Percentiles rank a stretch among this genome's conserved stretches.
These are phyloP conservation scores for Craseonycteris thonglongyai DNA, from an alignment of 2,113 vertebrate species.

Conservation along the genomic window DNA sequence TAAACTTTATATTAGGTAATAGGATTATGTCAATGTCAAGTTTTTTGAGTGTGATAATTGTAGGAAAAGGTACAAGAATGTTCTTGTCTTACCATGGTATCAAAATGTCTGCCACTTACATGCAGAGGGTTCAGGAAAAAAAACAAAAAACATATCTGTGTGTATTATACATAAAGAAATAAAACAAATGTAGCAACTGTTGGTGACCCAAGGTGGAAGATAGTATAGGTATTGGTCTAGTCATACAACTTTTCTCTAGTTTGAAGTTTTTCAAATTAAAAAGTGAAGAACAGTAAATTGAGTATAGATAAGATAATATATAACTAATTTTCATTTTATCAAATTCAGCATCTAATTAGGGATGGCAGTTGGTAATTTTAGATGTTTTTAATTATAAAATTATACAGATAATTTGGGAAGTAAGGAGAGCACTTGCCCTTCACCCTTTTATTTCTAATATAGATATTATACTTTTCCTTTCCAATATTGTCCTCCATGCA, in stretches of 20 bases:
- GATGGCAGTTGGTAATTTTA: neutral
- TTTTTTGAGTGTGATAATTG: neutral
- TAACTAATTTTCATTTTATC: neutral
- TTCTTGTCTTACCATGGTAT: neutral
- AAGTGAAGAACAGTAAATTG: neutral
- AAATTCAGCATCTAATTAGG: neutral
- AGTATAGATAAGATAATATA: neutral
- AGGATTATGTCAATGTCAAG: neutral
- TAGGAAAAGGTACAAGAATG: neutral
- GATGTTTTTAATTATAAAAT: neutral
- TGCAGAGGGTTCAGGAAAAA: neutral
- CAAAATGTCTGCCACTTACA: neutral
- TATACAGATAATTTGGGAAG: neutral
- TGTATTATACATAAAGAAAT: neutral
- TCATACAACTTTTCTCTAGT: neutral
- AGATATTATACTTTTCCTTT: neutral
- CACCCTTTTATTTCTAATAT: neutral
- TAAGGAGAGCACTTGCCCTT: neutral
- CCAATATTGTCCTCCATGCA: neutral
- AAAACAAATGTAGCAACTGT: neutral
- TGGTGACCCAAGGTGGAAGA: neutral
- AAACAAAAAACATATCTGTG: neutral
- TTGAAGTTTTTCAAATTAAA: neutral
- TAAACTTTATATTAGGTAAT: neutral
- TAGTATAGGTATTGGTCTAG: neutral